Evolutionary conservation across 1,140 invertebrate genomes (phyloP).

Genomic region (Ostrea denselamellosa): DNA sequence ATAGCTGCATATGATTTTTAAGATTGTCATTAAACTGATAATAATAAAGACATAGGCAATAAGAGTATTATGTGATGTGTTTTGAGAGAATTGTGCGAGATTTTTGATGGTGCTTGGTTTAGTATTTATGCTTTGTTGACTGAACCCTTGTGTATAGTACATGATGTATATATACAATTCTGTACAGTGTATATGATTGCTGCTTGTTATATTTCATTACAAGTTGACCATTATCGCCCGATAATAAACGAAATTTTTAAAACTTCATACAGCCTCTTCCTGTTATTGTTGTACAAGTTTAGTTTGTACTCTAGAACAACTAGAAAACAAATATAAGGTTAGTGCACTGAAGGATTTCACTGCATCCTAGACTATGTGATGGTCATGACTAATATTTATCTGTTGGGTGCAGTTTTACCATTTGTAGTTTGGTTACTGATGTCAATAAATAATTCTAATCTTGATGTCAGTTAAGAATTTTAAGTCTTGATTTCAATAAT

Average conservation of each 20-base stretch:
- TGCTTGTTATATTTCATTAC: conserved; percentile 30
- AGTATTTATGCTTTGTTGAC: conserved; percentile 18
- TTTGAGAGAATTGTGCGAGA: background rate
- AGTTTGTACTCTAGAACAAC: no score
- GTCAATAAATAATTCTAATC: no score
- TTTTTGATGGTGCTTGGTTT: conserved; percentile 8
- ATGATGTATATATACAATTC: background rate
- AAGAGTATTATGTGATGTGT: background rate
- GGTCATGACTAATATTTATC: no score
- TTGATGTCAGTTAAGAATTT: no score
- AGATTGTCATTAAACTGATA: no score
- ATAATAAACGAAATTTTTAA: conserved; percentile 14
- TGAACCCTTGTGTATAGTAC: background rate
- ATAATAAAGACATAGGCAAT: background rate
- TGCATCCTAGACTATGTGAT: no score
- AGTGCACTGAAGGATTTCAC: no score
- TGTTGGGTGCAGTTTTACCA: no score
- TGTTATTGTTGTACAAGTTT: background rate
- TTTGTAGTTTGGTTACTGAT: no score
- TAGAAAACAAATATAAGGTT: no score
- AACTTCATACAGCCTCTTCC: background rate
- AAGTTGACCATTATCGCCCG: background rate
- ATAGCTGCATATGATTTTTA: no score
- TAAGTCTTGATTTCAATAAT: no score
- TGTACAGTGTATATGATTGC: conserved; percentile 5